These are phyloP conservation scores for Arge pagana DNA, from an alignment of 2,888 invertebrate species.

Conservation along the genomic window DNA sequence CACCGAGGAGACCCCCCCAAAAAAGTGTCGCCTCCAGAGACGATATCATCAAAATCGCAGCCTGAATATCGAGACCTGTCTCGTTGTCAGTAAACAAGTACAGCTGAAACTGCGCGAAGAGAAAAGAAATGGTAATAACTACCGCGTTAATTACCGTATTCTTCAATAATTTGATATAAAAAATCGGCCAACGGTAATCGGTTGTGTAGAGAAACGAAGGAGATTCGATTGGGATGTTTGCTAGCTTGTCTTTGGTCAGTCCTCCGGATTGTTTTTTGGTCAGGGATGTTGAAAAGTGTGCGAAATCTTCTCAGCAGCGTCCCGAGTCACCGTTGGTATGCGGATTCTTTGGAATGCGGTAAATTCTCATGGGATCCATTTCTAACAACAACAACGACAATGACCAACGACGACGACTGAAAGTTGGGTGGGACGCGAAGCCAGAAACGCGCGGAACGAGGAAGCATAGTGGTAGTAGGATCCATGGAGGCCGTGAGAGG, in stretches of 20 bases:
- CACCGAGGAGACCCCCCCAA: too few species aligned
- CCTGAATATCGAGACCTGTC: too few species aligned
- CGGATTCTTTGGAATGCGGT: slow-evolving; percentile 42
- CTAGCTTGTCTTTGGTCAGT: slow-evolving; percentile 19
- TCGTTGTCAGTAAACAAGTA: too few species aligned
- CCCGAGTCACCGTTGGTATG: slow-evolving; percentile 43
- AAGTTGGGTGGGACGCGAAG: slow-evolving; percentile 23
- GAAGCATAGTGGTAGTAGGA: not conserved
- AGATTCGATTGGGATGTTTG: slow-evolving; percentile 22
- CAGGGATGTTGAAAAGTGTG: slow-evolving; percentile 16
- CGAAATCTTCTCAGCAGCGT: slow-evolving; percentile 7
- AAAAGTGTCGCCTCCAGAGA: too few species aligned
- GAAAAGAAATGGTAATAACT: too few species aligned
- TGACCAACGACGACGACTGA: slow-evolving; percentile 6
- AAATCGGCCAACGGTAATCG: too few species aligned
- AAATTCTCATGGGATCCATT: slow-evolving; percentile 38
- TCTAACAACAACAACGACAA: slow-evolving; percentile 5
- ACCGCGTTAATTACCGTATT: too few species aligned
- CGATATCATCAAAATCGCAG: too few species aligned
- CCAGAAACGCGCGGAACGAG: slow-evolving; percentile 30
- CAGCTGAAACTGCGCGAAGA: too few species aligned
- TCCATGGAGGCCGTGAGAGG: slow-evolving; percentile 5
- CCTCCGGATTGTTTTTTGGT: slow-evolving; percentile 10
- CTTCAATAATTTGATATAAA: too few species aligned
- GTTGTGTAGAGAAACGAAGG: slow-evolving; percentile 4